Percentiles rank a stretch among this genome's conserved stretches.
These are phyloP conservation scores for Chlorospingus flavigularis DNA, from an alignment of 2,797 vertebrate genomes.

Conservation along the genomic window DNA sequence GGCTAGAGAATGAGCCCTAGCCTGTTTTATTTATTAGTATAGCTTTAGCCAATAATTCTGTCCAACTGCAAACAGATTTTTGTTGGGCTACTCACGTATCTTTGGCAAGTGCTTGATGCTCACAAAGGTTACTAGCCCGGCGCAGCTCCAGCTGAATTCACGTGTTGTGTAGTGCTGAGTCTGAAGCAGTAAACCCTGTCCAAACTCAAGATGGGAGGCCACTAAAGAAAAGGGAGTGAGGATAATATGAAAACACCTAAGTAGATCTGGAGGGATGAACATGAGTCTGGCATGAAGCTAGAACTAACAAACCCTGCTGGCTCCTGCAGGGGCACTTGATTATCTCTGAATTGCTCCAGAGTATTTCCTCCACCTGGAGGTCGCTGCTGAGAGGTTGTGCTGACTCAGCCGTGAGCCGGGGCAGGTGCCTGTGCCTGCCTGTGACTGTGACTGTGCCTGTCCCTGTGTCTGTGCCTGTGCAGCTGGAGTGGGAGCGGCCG, in stretches of 20 bases:
- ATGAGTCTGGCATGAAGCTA: not conserved
- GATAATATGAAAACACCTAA: not conserved
- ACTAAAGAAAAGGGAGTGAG: not conserved
- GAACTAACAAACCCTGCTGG: not conserved
- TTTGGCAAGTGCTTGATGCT: slow-evolving; percentile 29
- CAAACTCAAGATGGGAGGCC: not conserved
- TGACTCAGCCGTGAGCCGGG: not conserved
- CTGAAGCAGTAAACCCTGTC: not conserved
- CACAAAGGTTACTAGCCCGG: slow-evolving; percentile 8
- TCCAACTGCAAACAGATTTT: slow-evolving; percentile 47
- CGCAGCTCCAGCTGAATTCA: not conserved
- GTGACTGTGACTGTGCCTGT: too few relatives aligned
- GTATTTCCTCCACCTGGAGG: not conserved
- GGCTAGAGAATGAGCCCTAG: not conserved
- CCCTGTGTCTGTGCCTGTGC: not conserved
- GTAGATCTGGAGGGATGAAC: not conserved
- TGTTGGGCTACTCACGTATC: not conserved
- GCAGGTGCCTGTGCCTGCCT: not conserved
- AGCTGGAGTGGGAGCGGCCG: rapidly evolving
- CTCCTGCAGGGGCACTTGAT: not conserved
- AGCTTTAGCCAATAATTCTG: slow-evolving; percentile 36
- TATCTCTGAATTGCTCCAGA: not conserved
- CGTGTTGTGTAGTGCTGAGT: not conserved
- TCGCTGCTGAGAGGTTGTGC: not conserved
- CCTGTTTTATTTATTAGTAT: slow-evolving; percentile 39